phyloP scores from a whole-genome alignment of 2,113 vertebrate genomes.

The Phylloscopus trochilus region DNA sequence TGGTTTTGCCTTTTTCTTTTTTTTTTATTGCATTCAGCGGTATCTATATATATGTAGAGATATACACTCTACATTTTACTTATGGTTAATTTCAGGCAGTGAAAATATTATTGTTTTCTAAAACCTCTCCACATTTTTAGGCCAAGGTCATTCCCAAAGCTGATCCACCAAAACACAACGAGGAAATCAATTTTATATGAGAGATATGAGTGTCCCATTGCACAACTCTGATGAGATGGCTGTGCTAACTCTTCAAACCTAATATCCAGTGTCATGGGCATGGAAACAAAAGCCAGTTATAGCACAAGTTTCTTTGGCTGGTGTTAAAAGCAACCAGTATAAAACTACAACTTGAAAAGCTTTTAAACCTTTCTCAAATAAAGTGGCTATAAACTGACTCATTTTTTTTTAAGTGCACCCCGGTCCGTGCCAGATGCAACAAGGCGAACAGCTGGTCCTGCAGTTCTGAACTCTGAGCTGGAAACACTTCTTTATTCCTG shows the following conservation, averaged over 20 bases:
- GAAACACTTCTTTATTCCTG: neutral
- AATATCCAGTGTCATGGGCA: conserved; percentile 7
- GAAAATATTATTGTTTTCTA: neutral
- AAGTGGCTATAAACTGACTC: neutral
- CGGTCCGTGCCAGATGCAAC: neutral
- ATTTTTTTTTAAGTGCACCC: neutral
- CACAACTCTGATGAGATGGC: neutral
- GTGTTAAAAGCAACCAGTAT: neutral
- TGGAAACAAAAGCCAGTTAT: neutral
- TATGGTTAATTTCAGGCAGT: neutral
- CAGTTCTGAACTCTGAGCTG: neutral
- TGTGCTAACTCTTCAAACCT: neutral
- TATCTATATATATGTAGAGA: rapidly evolving
- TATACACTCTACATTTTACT: neutral
- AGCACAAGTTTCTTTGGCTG: neutral
- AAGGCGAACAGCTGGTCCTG: neutral
- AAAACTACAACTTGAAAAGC: neutral
- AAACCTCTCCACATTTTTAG: neutral
- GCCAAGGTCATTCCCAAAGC: neutral
- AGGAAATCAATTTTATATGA: neutral
- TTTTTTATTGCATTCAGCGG: neutral
- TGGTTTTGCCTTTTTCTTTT: no score
- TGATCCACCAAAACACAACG: neutral
- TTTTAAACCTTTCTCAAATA: neutral
- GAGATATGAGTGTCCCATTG: neutral